These are phyloP conservation scores for Vollenhovia emeryi DNA, from an alignment of 1,140 invertebrate species.

Conservation along the genomic window DNA sequence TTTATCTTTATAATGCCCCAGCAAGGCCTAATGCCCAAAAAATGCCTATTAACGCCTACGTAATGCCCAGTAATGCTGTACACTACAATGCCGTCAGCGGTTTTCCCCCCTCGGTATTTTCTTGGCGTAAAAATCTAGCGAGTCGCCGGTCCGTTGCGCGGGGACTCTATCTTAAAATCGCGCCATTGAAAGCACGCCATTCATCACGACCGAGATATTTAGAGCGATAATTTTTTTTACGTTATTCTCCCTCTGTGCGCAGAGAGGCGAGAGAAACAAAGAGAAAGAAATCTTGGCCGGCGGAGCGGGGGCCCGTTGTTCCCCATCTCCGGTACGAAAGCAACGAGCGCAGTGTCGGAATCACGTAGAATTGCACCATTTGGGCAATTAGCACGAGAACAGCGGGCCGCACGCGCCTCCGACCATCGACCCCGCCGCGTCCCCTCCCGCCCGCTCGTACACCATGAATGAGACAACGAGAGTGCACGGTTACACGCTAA, in stretches of 20 bases:
- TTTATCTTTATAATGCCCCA: too few species aligned
- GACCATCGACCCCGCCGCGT: slow-evolving; percentile 60
- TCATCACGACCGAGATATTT: not conserved
- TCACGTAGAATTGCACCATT: slow-evolving; percentile 79
- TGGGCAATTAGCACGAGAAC: slow-evolving; percentile 79
- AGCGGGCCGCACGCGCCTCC: slow-evolving; percentile 78
- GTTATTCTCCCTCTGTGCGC: not conserved
- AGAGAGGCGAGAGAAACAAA: not conserved
- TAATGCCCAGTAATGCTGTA: too few species aligned
- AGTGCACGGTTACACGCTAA: slow-evolving; percentile 67
- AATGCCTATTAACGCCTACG: too few species aligned
- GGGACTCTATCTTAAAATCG: not conserved
- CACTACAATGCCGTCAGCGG: too few species aligned
- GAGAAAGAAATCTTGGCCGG: slow-evolving; percentile 12
- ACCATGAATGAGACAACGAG: slow-evolving; percentile 81
- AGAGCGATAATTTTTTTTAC: not conserved
- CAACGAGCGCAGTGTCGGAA: slow-evolving; percentile 67
- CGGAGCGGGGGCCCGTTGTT: not conserved
- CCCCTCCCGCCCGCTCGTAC: slow-evolving; percentile 54
- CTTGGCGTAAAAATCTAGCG: not conserved
- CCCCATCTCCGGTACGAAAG: slow-evolving; percentile 55
- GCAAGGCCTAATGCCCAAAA: too few species aligned
- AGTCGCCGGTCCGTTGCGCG: not conserved
- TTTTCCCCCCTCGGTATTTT: too few species aligned
- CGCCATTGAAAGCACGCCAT: not conserved